Base-by-base conservation (phyloP, 2,113 vertebrate species). In the Burhinus oedicnemus region DNA sequence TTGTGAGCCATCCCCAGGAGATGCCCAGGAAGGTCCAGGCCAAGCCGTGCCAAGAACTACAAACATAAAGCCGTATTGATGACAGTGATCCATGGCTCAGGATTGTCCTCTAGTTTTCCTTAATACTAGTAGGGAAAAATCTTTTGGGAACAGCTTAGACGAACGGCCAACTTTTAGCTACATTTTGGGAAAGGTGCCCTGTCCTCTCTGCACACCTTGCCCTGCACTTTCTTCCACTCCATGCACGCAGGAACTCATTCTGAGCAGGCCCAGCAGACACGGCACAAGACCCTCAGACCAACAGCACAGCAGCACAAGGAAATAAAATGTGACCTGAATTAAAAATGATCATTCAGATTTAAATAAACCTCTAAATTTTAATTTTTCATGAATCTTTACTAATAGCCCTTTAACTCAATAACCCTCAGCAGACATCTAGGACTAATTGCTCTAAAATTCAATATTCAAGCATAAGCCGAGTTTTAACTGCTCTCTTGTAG, bases 231-330 rank as follows among this genome's bases (percentile, higher is more conserved):
- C 29, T 77, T 55, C 49, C 32, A 8, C 15, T 74, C 23, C 0
- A 0, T 8, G 32, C 38, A 45, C 0, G 0, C 38, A 62, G 19
- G 15, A n/a, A 71, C 78, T 83, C 5, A 0, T 30, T 58, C 57
- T 69, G 22, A 86, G 71, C 57, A 78, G 30, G 15, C 20, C 55
- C 7, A 3, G 52, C 44, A 87, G 52, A 62, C 72, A 81, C 38
- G 8, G 3, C 19, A 19, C 47, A 88, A 65, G 68, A 69, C 17
- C 14, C 57, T 78, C 44, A 75, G 47, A 61, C 16, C 12, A 34
- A 64, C 1, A 1, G 5, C n/a, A 75, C 4, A 3, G 30, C 7
- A 54, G 74, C 34, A 77, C 42, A 34, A 75, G 42, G 34, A 94
- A 93, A 55, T 27, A 66, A 93, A 89, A 62, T 11, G 32, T 32